Evolutionary conservation across 2,888 invertebrate genomes (phyloP), one percentile per base, ranked within the genome.

Genomic region (Odontomyia ornata): DNA sequence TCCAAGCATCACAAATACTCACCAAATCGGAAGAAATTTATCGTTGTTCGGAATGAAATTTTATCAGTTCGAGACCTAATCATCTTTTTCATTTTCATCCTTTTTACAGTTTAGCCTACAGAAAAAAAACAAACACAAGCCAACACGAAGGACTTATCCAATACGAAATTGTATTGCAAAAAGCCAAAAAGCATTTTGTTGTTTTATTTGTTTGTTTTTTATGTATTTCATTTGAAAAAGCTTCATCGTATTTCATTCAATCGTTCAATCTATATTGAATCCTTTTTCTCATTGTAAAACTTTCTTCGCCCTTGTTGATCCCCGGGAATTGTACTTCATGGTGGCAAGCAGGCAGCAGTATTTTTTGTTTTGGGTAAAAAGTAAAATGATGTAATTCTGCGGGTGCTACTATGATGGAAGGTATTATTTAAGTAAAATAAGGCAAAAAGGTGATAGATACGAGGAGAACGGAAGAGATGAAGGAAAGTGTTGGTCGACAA

Each of bases 101-200:
- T 57, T 21, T 57, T 23, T 18, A 57, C 3, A 3, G 36, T 36
- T 36, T n/a, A n/a, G 36, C 21, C 52, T 15, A 21, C 52, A 15
- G 7, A 27, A 25, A 21, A 52, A 47, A 1, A 25, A 56, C 11
- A 71, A 71, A 21, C 9, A 71, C 43, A 69, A 65, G 60, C 30
- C 46, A 46, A 57, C 25, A 30, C 18, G 47, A 13, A 9, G 15
- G 15, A 15, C 4, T 15, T 13, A 4, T 52, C n/a, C 18, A 52
- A 3, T 15, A 75, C 27, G 60, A 56, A 75, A 23, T 28, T 60
- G 28, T 36, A 60, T 64, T 62, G 28, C 36, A 75, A 77, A 75
- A 65, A 69, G 62, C 62, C 57, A 52, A 64, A 71, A 72, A 77
- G 36, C 13, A 72, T 69, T 47, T 60, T 62, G 52, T 52, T 52